A percentile compares a stretch with the other conserved stretches of the same genome.
Evolutionary conservation across 2,113 vertebrate genomes (phyloP).

Genomic region (Tupaia chinensis): DNA sequence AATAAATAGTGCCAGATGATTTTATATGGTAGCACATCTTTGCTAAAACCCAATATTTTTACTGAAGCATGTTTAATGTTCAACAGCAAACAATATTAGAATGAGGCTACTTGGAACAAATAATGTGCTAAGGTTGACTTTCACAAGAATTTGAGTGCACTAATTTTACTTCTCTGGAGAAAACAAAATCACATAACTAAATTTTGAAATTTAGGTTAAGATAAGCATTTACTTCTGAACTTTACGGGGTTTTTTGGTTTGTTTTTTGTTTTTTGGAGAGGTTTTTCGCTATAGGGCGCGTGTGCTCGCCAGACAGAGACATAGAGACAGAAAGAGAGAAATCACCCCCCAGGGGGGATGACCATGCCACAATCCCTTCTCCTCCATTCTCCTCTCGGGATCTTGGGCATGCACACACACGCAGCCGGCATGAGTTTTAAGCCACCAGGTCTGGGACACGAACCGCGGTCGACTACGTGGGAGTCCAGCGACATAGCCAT

Average conservation of each 20-base stretch:
- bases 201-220: conserved; percentile 36
- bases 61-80: neutral
- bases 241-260: neutral
- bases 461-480: too few relatives aligned
- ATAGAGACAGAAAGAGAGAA: too few relatives aligned
- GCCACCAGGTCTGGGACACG: too few relatives aligned
- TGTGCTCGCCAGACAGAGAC: too few relatives aligned
- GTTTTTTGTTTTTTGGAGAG: too few relatives aligned
- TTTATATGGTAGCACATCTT: neutral
- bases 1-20: neutral
- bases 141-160: conserved; percentile 10
- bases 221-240: conserved; percentile 25
- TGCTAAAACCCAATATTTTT: neutral
- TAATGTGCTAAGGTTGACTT: neutral
- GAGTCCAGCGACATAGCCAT: too few relatives aligned
- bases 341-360: too few relatives aligned
- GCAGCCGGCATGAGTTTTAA: too few relatives aligned
- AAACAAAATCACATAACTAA: neutral
- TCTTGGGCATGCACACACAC: too few relatives aligned
- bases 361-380: too few relatives aligned
- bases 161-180: conserved; percentile 5
- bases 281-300: too few relatives aligned
- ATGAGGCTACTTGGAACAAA: neutral
- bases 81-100: neutral
- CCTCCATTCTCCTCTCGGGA: too few relatives aligned